phyloP scores from a whole-genome alignment of 2,113 vertebrate species.

The Perccottus glenii region DNA sequence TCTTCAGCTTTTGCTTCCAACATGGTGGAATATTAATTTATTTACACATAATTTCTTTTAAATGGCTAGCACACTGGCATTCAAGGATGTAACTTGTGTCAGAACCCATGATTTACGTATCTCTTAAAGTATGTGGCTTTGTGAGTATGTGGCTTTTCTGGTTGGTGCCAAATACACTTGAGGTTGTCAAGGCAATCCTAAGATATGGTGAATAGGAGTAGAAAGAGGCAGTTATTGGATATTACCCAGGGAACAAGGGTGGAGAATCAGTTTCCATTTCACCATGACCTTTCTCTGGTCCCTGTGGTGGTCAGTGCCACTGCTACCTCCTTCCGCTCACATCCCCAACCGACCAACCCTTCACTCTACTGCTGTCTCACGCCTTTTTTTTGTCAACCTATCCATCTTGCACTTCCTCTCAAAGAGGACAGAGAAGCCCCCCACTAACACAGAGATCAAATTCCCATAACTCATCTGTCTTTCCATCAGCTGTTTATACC shows the following conservation, averaged over 20 bases:
- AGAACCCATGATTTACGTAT: no score
- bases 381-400: conserved; percentile 70
- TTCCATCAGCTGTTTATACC: conserved; percentile 73
- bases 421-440: conserved; percentile 76
- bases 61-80: conserved; percentile 66
- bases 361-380: conserved; percentile 71
- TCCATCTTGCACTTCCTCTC: conserved; percentile 74
- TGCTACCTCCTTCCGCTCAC: conserved; percentile 70
- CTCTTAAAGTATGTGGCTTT: no score
- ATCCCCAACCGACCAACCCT: conserved; percentile 70
- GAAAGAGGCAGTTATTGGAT: conserved; percentile 86
- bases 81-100: conserved; percentile 78
- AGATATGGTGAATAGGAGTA: conserved; percentile 75
- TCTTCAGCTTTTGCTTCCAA: no score
- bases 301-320: conserved; percentile 64
- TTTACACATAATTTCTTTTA: no score
- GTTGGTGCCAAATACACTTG: conserved; percentile 79
- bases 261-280: conserved; percentile 86
- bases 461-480: conserved; percentile 73
- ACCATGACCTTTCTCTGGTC: conserved; percentile 82
- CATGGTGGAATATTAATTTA: no score
- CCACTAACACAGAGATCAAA: conserved; percentile 81
- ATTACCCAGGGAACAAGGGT: conserved; percentile 82
- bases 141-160: conserved; percentile 44
- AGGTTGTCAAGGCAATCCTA: conserved; percentile 32